A percentile compares a stretch with the other conserved stretches of the same genome.
These are phyloP conservation scores for Nephila pilipes DNA, from an alignment of 1,140 invertebrate genomes.

Conservation along the genomic window DNA sequence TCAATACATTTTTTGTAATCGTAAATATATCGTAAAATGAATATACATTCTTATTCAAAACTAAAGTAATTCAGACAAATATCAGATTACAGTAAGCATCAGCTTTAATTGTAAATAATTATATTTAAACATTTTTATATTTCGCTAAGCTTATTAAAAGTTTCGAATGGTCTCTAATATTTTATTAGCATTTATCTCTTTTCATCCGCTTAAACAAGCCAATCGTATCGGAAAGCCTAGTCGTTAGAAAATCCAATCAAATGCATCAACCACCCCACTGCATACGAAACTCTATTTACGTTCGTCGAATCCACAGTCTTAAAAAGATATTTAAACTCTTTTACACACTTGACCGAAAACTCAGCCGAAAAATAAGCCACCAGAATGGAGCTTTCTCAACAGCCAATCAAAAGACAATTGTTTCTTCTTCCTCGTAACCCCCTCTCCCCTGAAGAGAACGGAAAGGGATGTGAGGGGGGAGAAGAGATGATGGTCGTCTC, in stretches of 20 bases:
- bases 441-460: background rate
- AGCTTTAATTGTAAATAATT: too few species aligned
- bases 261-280: background rate
- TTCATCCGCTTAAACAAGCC: too few species aligned
- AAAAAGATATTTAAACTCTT: constrained; percentile 64
- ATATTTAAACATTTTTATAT: too few species aligned
- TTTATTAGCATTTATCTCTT: too few species aligned
- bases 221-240: background rate
- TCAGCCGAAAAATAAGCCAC: background rate
- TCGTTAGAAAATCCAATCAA: background rate
- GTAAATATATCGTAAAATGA: too few species aligned
- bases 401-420: constrained; percentile 73
- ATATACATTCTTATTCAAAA: too few species aligned
- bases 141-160: too few species aligned
- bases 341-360: constrained; percentile 22
- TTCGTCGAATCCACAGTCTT: background rate
- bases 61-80: too few species aligned
- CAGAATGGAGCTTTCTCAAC: background rate
- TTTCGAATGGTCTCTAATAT: too few species aligned
- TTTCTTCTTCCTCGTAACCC: constrained; percentile 22
- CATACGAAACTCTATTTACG: background rate
- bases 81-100: too few species aligned
- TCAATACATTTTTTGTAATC: too few species aligned
- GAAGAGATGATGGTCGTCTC: constrained; percentile 37
- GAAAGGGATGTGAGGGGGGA: background rate